Base-by-base conservation (phyloP, 1,140 invertebrate species). In the Dysdera silvatica region DNA sequence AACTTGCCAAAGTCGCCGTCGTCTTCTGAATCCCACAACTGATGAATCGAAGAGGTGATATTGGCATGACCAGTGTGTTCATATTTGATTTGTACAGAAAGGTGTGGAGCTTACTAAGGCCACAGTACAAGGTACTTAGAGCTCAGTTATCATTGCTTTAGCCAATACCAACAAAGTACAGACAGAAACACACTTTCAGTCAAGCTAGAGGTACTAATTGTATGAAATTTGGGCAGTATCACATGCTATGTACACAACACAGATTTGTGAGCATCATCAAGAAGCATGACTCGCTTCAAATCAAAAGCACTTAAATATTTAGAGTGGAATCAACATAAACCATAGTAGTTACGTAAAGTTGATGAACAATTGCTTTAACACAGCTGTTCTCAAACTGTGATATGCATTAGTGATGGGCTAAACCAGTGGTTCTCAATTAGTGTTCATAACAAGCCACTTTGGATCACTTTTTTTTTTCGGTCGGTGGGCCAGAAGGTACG, bases 231-330 rank as follows among this genome's bases (percentile, higher is more conserved):
- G n/a, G n/a, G n/a, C n/a, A 35, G 52, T 56, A 29, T 63, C 45
- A 24, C 55, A n/a, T 48, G 54, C 60, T 63, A 63, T 63, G 26
- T 63, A 63, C 61, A 63, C 56, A 63, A 63, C 61, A 63, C n/a
- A n/a, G n/a, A n/a, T n/a, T n/a, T n/a, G n/a, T n/a, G n/a, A n/a
- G n/a, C n/a, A n/a, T n/a, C n/a, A n/a, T n/a, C n/a, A n/a, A n/a
- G n/a, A n/a, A n/a, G n/a, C n/a, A n/a, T n/a, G n/a, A n/a, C n/a
- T n/a, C n/a, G n/a, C n/a, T n/a, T n/a, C n/a, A 55, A 55, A 63
- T 55, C 51, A 63, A 63, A 49, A 29, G 20, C 52, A 63, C 49
- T 41, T 56, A n/a, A n/a, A n/a, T n/a, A n/a, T n/a, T n/a, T n/a
- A n/a, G n/a, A n/a, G n/a, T n/a, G n/a, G n/a, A n/a, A n/a, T n/a